A percentile compares a stretch with the other conserved stretches of the same genome.
These are phyloP conservation scores for Sebastes dallii DNA, from an alignment of 2,797 vertebrate species.

Conservation along the genomic window DNA sequence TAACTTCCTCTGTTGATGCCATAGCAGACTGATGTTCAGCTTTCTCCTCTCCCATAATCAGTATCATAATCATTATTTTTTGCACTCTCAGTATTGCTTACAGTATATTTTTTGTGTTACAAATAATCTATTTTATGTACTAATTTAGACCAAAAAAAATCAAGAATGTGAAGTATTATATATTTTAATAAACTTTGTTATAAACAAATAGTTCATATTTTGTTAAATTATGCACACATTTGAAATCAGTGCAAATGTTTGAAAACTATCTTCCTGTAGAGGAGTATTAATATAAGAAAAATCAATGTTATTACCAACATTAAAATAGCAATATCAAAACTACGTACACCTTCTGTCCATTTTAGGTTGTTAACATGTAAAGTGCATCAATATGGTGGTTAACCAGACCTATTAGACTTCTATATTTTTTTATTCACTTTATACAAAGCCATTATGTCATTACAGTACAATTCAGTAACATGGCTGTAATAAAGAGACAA, in stretches of 20 bases:
- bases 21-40: neutral
- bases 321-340: neutral
- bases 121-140: neutral
- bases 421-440: neutral
- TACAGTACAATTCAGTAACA: neutral
- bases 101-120: neutral
- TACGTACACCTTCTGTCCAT: neutral
- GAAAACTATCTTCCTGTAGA: neutral
- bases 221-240: neutral
- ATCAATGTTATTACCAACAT: neutral
- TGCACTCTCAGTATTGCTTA: slow-evolving; percentile 27
- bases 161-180: neutral
- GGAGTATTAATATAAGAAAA: neutral
- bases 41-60: neutral
- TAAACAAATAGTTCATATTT: neutral
- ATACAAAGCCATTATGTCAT: neutral
- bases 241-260: neutral
- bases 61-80: neutral
- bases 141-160: neutral
- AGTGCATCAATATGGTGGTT: neutral
- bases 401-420: neutral
- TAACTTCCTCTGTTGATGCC: slow-evolving; percentile 1
- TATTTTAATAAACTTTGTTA: slow-evolving; percentile 22
- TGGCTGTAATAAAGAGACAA: neutral
- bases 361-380: neutral